Base-by-base conservation (phyloP, 1,140 invertebrate species). In the Aphis gossypii region DNA sequence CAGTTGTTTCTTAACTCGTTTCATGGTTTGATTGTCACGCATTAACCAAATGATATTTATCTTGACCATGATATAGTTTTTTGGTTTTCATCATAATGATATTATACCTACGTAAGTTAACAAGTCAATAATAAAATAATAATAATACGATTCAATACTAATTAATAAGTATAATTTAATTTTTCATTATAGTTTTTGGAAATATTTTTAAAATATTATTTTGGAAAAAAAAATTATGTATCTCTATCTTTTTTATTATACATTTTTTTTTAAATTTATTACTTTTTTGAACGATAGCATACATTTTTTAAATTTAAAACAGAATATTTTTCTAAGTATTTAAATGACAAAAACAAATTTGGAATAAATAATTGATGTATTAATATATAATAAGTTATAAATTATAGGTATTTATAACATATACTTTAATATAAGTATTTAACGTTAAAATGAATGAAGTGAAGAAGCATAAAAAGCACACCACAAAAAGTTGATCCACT, bases 1-100 rank as follows among this genome's bases (percentile, higher is more conserved):
- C 90, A 51, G 46, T 46, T 82, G 90, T 92, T 92, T 38, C 90
- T 92, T 68, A 82, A 92, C 44, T 92, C 44, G 30, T 92, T 92
- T 82, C 90, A 92, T 82, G 68, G 90, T 82, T 76, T 82, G 88
- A 56, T 60, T 90, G 54, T 90, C 51, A 41, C 11, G 88, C 54
- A n/a, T 44, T 60, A 60, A 60, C 51, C 54, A 90, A 38, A 90
- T n/a, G 56, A 30, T 90, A 30, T 90, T 90, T 90, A 90, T 35
- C 20, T 38, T 38, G 3, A 41, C 18, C 48, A 51, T 41, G 38
- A 88, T 35, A 14, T 2, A 56, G 11, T 41, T 14, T 41, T 56
- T 56, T 9, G 35, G 7, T 41, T 38, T 56, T 56, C 38, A 56
- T 46, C 1, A 25, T 30, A 30, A 25, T 84, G 3, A 41, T 21